These are phyloP conservation scores for Calephelis virginiensis DNA, from an alignment of 1,140 invertebrate genomes.

Conservation along the genomic window DNA sequence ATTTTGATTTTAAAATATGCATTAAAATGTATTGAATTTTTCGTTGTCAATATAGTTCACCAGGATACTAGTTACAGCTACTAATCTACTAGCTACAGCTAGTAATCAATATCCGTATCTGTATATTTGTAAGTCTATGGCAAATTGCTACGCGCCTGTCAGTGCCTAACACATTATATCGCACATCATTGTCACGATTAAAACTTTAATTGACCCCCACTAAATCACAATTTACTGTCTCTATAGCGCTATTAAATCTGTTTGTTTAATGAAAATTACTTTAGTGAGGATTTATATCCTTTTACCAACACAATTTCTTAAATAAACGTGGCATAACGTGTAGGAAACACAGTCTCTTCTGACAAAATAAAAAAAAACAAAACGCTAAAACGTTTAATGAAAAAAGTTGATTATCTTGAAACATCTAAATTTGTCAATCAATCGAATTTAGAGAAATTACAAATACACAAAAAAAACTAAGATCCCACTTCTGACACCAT, in stretches of 20 bases:
- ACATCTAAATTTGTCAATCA: too few species aligned
- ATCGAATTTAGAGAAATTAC: too few species aligned
- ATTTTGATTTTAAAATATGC: too few species aligned
- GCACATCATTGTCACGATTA: constrained; percentile 72
- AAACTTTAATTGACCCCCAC: constrained; percentile 72
- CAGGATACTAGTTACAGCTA: too few species aligned
- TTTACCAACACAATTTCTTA: background rate
- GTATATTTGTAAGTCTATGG: constrained; percentile 36
- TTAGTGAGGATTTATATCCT: constrained; percentile 4
- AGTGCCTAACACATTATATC: constrained; percentile 63
- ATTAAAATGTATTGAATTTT: too few species aligned
- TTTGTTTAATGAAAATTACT: constrained; percentile 40
- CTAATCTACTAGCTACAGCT: too few species aligned
- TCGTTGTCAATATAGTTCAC: too few species aligned
- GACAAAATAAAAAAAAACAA: too few species aligned
- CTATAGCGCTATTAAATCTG: constrained; percentile 46
- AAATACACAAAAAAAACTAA: too few species aligned
- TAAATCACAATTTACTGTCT: constrained; percentile 75
- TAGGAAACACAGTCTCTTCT: background rate
- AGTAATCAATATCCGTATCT: constrained; percentile 23
- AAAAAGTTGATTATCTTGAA: too few species aligned
- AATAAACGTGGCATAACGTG: background rate
- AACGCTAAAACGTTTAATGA: too few species aligned
- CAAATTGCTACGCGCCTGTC: constrained; percentile 45
- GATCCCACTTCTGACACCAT: too few species aligned